Evolutionary conservation across 2,888 invertebrate genomes (phyloP).

Genomic region (Subacronicta megacephala): DNA sequence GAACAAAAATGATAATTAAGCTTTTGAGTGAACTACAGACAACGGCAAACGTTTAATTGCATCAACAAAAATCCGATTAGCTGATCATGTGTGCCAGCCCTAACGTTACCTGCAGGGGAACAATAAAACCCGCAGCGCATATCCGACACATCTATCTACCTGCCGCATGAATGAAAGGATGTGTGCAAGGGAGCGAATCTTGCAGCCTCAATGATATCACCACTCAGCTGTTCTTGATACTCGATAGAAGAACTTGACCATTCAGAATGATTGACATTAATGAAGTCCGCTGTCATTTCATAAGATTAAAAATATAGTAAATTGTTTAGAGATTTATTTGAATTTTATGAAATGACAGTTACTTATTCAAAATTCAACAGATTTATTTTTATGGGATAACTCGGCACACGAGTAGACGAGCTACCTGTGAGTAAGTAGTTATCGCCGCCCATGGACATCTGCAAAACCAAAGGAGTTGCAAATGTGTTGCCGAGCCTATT

Average conservation of each 20-base stretch:
- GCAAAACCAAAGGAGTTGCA: too few species aligned
- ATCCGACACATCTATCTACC: slow-evolving; percentile 54
- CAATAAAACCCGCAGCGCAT: slow-evolving; percentile 42
- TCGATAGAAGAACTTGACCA: slow-evolving; percentile 24
- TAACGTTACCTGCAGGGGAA: slow-evolving; percentile 48
- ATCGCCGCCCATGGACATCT: too few species aligned
- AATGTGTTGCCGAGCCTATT: too few species aligned
- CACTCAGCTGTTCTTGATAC: slow-evolving; percentile 34
- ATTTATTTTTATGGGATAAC: too few species aligned
- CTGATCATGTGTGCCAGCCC: slow-evolving; percentile 13
- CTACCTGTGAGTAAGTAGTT: too few species aligned
- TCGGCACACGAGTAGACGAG: too few species aligned
- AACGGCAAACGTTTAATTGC: not conserved
- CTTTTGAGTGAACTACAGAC: not conserved
- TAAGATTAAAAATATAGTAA: too few species aligned
- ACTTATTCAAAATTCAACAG: too few species aligned
- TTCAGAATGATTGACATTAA: not conserved
- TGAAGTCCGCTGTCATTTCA: not conserved
- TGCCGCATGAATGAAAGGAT: slow-evolving; percentile 62
- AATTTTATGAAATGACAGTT: too few species aligned
- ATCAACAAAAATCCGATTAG: slow-evolving; percentile 11
- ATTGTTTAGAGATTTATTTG: too few species aligned
- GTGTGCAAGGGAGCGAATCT: slow-evolving; percentile 49
- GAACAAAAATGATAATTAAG: slow-evolving; percentile 1
- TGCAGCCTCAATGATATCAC: slow-evolving; percentile 54